A percentile compares a stretch with the other conserved stretches of the same genome.
phyloP scores from a whole-genome alignment of 2,797 vertebrate species.

The Peromyscus melanophrys region DNA sequence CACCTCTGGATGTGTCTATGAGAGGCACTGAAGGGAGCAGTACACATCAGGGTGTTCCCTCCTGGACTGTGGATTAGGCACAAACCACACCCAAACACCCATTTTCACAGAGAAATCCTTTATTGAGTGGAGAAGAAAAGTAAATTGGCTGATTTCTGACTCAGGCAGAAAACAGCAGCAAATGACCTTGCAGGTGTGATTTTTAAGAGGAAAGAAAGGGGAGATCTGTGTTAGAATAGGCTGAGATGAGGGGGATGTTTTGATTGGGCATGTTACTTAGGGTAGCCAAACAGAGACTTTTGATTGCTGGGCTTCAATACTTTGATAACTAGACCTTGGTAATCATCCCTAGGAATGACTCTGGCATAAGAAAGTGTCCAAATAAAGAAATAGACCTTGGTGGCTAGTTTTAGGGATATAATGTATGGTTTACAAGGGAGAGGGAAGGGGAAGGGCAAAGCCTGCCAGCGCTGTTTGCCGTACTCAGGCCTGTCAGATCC shows the following conservation, averaged over 20 bases:
- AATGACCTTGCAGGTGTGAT: not conserved
- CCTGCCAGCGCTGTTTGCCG: no score
- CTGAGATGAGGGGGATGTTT: not conserved
- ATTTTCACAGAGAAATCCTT: not conserved
- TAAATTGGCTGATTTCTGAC: not conserved
- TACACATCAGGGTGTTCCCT: not conserved
- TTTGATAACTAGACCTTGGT: not conserved
- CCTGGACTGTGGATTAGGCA: not conserved
- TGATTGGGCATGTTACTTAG: not conserved
- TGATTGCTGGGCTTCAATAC: not conserved
- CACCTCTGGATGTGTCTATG: not conserved
- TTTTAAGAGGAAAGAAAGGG: not conserved
- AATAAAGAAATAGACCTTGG: not conserved
- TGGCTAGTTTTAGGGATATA: not conserved
- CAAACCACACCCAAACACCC: not conserved
- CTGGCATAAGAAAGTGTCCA: not conserved
- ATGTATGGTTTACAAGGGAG: not conserved
- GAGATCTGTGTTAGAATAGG: not conserved
- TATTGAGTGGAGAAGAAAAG: not conserved
- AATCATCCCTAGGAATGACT: not conserved
- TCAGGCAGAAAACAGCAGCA: not conserved
- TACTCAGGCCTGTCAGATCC: no score
- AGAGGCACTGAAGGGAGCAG: not conserved
- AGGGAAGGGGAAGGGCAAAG: not conserved
- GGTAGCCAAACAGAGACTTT: not conserved